phyloP scores from a whole-genome alignment of 2,888 invertebrate species.

The Agelastica alni region DNA sequence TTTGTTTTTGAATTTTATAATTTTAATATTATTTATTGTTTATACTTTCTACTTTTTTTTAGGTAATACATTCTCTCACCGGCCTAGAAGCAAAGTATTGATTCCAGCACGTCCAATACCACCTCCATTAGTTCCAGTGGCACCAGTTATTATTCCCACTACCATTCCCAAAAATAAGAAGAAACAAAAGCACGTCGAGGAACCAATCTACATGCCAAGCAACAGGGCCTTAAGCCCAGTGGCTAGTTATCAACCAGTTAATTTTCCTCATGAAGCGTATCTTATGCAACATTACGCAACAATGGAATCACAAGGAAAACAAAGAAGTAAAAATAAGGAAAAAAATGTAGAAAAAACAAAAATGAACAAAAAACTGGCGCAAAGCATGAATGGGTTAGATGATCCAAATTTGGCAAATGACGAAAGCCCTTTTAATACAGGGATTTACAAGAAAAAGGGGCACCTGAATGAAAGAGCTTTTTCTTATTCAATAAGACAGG shows the following conservation, averaged over 20 bases:
- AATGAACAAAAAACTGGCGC: conserved; percentile 66
- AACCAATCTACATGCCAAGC: conserved; percentile 65
- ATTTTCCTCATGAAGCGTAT: conserved; percentile 64
- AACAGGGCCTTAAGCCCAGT: conserved; percentile 63
- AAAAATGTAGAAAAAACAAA: conserved; percentile 65
- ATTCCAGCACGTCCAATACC: conserved; percentile 63
- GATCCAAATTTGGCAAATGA: conserved; percentile 52
- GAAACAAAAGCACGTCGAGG: conserved; percentile 59
- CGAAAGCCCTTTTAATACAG: conserved; percentile 72
- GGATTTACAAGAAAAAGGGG: conserved; percentile 89
- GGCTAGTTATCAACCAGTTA: conserved; percentile 62
- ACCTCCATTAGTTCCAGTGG: conserved; percentile 51
- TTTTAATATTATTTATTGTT: no score
- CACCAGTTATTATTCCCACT: conserved; percentile 56
- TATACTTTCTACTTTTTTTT: conserved; percentile 10
- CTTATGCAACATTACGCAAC: conserved; percentile 64
- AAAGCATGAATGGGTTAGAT: conserved; percentile 70
- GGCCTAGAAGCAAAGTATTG: conserved; percentile 61
- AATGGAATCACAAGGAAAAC: conserved; percentile 54
- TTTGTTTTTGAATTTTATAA: neutral
- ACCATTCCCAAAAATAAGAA: conserved; percentile 63
- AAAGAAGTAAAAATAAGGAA: conserved; percentile 43
- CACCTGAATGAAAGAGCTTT: conserved; percentile 92
- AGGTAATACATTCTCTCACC: conserved; percentile 50
- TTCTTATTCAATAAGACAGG: conserved; percentile 91